Base-by-base conservation (phyloP, 2,113 vertebrate genomes). In the Xenopus laevis region DNA sequence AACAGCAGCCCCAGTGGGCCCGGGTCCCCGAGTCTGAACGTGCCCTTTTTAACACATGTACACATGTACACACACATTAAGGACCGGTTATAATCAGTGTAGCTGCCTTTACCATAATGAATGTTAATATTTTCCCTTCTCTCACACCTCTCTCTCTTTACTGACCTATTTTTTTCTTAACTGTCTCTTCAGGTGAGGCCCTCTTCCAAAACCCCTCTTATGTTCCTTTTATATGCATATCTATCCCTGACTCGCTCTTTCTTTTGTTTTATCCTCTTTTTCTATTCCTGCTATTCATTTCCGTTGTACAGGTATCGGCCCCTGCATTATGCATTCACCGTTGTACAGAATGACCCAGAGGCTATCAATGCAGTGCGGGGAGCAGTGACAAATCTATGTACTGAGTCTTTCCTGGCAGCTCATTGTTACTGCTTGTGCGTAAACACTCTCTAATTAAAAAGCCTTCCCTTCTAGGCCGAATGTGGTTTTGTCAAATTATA, bases 401-500 rank as follows among this genome's bases (percentile, higher is more conserved):
- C 30, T 33, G 46, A 72, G 52, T 61, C 10, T 27, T 57, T 50
- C 71, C 71, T 72, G 55, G 71, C 61, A 72, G 61, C 71, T 72
- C 64, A 27, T 10, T 64, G 30, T 65, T 72, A 72, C 64, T 72
- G 52, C 61, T 57, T 72, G 62, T 44, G 52, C 64, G 60, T 72
- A 64, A 72, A 65, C 50, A 65, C 61, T 65, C 52, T 53, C 47
- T 72, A 50, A 72, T 65, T 65, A 72, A 72, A 40, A 65, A 65
- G 23, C 50, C 62, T 27, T 65, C 17, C 7, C 55, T 50, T 65
- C 30, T 17, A 20, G 13, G 20, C 71, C 18, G 33, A 72, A 72
- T 72, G 27, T 40, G 71, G 60, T 72, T 72, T 64, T 53, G 16
- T 52, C 52, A 53, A 64, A 63, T 72, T 59, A 60, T 44, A 64